Base-by-base conservation (phyloP, 2,797 vertebrate genomes). In the Sebastes steindachneri region DNA sequence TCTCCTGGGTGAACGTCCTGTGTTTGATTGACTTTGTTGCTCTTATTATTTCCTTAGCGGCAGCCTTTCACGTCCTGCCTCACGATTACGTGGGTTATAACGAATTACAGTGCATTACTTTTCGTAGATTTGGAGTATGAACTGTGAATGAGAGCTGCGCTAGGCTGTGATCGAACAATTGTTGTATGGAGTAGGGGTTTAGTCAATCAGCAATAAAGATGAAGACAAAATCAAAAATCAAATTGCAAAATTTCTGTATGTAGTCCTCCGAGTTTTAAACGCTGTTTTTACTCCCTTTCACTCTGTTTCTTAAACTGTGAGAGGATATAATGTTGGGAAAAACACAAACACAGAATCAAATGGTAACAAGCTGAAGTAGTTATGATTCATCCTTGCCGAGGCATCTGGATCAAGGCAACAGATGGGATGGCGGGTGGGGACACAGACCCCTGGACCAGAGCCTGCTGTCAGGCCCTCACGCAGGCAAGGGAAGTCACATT, bases 351-450 rank as follows among this genome's bases (percentile, higher is more conserved):
- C 31, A 73, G 75, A 75, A 77, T 89, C 58, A 79, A 90, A 90
- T 83, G 72, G 86, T 70, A 89, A 93, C 86, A 88, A 90, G 87
- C 84, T 91, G 84, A 83, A 88, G 73, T 37, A 77, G 77, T 74
- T 85, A 87, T 93, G 90, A 93, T 90, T 94, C 90, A 94, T 92
- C 73, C 74, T 88, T 91, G 77, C 89, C 77, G 77, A 84, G 55
- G 88, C 91, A 93, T 93, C 91, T 91, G 91, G 92, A 93, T 88
- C 84, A 84, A 73, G 86, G 80, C 78, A 59, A 85, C 78, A 84
- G 88, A 90, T 86, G 85, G 75, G 84, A 85, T 62, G 66, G 72
- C 58, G 79, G 87, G 58, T 79, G 86, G 83, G 82, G 88, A 91
- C 82, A 76, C 65, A 77, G 84, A 83, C 55, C 81, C 84, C 70